Evolutionary conservation across 1,140 invertebrate species (phyloP).

Genomic region (Monomorium pharaonis): DNA sequence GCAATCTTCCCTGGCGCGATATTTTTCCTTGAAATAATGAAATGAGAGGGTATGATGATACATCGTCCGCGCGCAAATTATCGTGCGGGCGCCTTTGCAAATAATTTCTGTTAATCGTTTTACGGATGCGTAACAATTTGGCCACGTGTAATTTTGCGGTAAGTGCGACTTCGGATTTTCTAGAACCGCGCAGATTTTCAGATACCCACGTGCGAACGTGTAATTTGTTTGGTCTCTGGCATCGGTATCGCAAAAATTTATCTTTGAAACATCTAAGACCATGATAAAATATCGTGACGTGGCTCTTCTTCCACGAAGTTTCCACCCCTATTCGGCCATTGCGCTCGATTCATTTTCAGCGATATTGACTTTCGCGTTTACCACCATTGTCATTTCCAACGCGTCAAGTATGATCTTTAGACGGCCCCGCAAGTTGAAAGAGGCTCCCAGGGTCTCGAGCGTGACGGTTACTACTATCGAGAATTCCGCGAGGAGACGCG

Average conservation of each 20-base stretch:
- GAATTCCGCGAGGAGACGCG: background rate
- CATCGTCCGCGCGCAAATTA: constrained; percentile 1
- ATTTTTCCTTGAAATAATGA: constrained; percentile 13
- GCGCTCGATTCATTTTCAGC: background rate
- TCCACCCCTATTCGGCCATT: background rate
- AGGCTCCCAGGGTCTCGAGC: background rate
- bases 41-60: background rate
- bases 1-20: constrained; percentile 12
- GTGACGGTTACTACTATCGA: background rate
- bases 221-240: background rate
- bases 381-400: background rate
- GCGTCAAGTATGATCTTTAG: background rate
- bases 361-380: background rate
- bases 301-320: no score
- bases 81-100: background rate
- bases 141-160: background rate
- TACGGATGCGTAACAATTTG: background rate
- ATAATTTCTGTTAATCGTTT: background rate
- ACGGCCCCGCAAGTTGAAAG: background rate
- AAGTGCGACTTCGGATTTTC: background rate
- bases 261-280: background rate
- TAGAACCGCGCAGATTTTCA: background rate
- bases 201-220: background rate
- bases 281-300: background rate
- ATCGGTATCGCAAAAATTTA: background rate